A percentile compares a stretch with the other conserved stretches of the same genome.
Conservation (phyloP, 2,113 vertebrate species). For the Fukomys damarensis region DNA sequence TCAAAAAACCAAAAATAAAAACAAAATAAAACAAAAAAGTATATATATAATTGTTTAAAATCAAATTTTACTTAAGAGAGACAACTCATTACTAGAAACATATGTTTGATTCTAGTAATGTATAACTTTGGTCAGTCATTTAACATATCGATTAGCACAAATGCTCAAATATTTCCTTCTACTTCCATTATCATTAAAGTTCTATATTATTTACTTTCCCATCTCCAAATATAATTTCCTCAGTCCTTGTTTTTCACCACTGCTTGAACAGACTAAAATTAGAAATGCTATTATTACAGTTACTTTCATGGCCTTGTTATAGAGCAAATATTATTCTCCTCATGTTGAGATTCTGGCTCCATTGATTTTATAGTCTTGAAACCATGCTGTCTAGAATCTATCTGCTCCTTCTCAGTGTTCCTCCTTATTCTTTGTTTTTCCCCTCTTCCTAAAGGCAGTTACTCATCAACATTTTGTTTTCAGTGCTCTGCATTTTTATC, state of each 20-base stretch:
- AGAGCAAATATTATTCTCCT: not conserved
- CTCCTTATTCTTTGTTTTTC: not conserved
- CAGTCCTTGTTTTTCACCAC: not conserved
- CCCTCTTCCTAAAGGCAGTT: not conserved
- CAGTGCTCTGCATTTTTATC: not conserved
- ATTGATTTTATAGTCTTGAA: not conserved
- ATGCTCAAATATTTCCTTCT: not conserved
- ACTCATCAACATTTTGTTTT: not conserved
- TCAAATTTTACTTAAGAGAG: not conserved
- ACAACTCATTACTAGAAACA: not conserved
- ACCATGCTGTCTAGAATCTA: not conserved
- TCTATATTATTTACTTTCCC: not conserved
- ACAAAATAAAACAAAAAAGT: no score
- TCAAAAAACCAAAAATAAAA: no score
- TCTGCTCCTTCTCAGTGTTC: not conserved
- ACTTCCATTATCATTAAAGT: not conserved
- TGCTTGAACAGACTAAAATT: not conserved
- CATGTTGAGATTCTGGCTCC: not conserved
- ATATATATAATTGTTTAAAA: conserved; percentile 35
- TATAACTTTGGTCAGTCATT: not conserved
- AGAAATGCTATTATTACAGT: not conserved
- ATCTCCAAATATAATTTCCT: not conserved
- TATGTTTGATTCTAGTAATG: not conserved
- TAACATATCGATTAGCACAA: not conserved
- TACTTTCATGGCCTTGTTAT: not conserved